Evolutionary conservation across 2,888 invertebrate species (phyloP), one percentile per base, ranked within the genome.

Genomic region (Ochropleura plecta): DNA sequence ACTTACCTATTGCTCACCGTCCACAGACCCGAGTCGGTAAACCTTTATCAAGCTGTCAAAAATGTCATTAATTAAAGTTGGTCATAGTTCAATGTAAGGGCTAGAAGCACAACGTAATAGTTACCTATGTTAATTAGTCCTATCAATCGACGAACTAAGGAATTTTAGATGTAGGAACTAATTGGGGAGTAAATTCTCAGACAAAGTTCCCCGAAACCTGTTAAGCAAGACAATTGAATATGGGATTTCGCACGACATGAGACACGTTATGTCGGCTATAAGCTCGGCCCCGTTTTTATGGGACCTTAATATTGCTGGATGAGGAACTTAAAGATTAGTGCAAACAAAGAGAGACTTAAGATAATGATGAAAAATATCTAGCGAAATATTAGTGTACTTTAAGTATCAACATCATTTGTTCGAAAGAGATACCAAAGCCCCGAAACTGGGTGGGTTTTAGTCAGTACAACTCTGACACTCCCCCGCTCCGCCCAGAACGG

Each of bases 61-160:
- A 81, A 60, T 51, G 5, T 49, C 16, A 48, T 57, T 70, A 51
- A 75, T 64, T 51, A 64, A 51, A 49, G 44, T 49, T 46, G 51
- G 42, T 78, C 73, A 75, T 30, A 71, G 70, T 72, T 78, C 72
- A 86, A 82, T 75, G 14, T 60, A 70, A 85, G 83, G 72, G 57
- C 74, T 82, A 73, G 59, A 62, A 62, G n/a, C 57, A 73, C 20
- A 30, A 30, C 66, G 40, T 53, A 51, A 59, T 68, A 51, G 44
- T 44, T 30, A 30, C 30, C 10, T 60, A 40, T 49, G 20, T 46
- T 55, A 78, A 82, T 62, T 62, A 51, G n/a, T 57, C 49, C 40
- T 12, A 12, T n/a, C 14, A 76, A 63, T 55, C 10, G 49, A 55
- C 10, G 5, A 44, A 18, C 20, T 7, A 49, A 55, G 12, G 40